A percentile compares a stretch with the other conserved stretches of the same genome.
These are phyloP conservation scores for Euura lappo DNA, from an alignment of 1,140 invertebrate species.

Conservation along the genomic window DNA sequence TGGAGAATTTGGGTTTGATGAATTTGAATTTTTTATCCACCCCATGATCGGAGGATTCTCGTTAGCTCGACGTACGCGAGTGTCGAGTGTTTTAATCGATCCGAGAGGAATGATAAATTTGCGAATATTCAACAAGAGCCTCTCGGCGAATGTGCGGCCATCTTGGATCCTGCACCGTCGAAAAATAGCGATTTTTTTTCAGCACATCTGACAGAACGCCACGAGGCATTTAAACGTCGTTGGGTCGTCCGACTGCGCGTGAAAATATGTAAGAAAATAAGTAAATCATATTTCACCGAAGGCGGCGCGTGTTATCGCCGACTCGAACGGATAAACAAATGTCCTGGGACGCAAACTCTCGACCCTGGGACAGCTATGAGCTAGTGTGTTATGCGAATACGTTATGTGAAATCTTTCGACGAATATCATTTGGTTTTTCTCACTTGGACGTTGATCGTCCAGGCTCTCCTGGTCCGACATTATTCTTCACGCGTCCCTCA, in stretches of 20 bases:
- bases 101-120: constrained; percentile 14
- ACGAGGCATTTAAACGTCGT: constrained; percentile 28
- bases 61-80: no score
- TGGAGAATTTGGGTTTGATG: background rate
- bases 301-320: background rate
- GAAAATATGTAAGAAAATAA: background rate
- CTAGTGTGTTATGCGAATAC: background rate
- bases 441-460: constrained; percentile 66
- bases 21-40: background rate
- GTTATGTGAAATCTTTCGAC: background rate
- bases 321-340: background rate
- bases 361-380: background rate
- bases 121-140: constrained; percentile 27
- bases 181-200: constrained; percentile 40
- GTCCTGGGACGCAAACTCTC: background rate
- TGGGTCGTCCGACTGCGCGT: background rate
- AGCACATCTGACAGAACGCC: constrained; percentile 42
- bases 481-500: constrained; percentile 41
- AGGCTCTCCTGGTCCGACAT: constrained; percentile 68
- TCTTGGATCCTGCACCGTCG: constrained; percentile 52
- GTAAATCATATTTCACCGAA: background rate
- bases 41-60: no score
- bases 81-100: no score
- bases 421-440: constrained; percentile 30
- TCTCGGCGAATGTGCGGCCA: constrained; percentile 37